Percentiles rank a stretch among this genome's conserved stretches.
Conservation (phyloP, 2,888 invertebrate species). For the Diadegma fenestrale region DNA sequence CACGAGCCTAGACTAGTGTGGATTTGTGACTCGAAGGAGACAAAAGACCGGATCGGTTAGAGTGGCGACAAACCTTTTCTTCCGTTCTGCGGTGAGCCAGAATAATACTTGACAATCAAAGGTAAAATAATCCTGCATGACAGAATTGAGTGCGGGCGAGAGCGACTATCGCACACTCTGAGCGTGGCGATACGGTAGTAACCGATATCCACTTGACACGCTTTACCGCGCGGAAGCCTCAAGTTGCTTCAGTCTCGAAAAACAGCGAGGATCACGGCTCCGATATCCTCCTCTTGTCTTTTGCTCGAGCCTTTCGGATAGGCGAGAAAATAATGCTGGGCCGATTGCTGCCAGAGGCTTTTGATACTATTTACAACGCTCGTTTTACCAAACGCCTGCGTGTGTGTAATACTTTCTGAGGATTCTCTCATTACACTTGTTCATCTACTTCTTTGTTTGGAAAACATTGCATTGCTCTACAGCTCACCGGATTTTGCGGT, state of each 20-base stretch:
- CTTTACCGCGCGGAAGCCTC: slow-evolving; percentile 48
- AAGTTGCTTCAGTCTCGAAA: slow-evolving; percentile 42
- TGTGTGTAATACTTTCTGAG: slow-evolving; percentile 1
- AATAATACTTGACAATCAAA: slow-evolving; percentile 76
- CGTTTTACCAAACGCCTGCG: background rate
- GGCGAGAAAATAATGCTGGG: slow-evolving; percentile 15
- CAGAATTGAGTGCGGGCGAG: slow-evolving; percentile 68
- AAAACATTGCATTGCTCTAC: slow-evolving; percentile 73
- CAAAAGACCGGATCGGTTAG: slow-evolving; percentile 73
- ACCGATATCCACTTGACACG: slow-evolving; percentile 67
- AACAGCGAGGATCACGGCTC: slow-evolving; percentile 57
- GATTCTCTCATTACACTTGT: slow-evolving; percentile 57
- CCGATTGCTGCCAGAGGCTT: slow-evolving; percentile 46
- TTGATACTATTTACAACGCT: background rate
- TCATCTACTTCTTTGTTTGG: slow-evolving; percentile 55
- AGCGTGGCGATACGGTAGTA: slow-evolving; percentile 52
- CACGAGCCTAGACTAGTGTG: slow-evolving; percentile 70
- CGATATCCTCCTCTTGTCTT: slow-evolving; percentile 76
- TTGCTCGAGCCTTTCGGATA: slow-evolving; percentile 18
- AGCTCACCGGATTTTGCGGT: slow-evolving; percentile 76
- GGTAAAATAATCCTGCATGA: slow-evolving; percentile 83
- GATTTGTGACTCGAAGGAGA: slow-evolving; percentile 35
- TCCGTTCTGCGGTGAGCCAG: slow-evolving; percentile 69
- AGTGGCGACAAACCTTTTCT: slow-evolving; percentile 73
- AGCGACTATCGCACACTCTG: slow-evolving; percentile 28